These are phyloP conservation scores for Eufriesea mexicana DNA, from an alignment of 1,140 invertebrate species.

Conservation along the genomic window DNA sequence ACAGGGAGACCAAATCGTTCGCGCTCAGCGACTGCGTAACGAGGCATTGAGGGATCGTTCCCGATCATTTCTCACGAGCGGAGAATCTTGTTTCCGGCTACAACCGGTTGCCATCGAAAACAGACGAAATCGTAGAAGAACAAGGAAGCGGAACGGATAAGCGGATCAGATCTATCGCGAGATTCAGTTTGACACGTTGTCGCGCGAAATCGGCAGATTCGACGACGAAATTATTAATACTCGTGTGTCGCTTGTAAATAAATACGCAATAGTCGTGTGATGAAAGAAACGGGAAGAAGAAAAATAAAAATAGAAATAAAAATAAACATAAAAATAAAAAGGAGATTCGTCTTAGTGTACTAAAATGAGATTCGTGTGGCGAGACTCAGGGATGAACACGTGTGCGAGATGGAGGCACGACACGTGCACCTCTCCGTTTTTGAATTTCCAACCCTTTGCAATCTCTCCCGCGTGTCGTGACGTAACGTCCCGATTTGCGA, in stretches of 20 bases:
- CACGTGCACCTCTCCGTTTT: background rate
- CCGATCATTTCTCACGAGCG: conserved; percentile 25
- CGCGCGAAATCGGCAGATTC: background rate
- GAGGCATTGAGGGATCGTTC: conserved; percentile 49
- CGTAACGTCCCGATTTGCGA: background rate
- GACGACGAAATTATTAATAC: background rate
- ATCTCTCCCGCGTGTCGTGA: background rate
- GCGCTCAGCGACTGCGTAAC: background rate
- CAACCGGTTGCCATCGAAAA: conserved; percentile 35
- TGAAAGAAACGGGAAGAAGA: background rate
- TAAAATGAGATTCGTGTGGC: conserved; percentile 26
- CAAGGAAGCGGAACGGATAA: background rate
- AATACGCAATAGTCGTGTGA: conserved; percentile 8
- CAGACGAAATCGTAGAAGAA: conserved; percentile 20
- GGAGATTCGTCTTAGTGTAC: background rate
- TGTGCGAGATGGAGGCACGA: background rate
- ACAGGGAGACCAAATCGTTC: conserved; percentile 14
- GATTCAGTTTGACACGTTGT: background rate
- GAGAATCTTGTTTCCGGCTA: conserved; percentile 32
- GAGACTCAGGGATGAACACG: background rate
- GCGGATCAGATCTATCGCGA: conserved; percentile 12
- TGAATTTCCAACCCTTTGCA: conserved; percentile 8
- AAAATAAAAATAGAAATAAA: background rate
- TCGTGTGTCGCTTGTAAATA: conserved; percentile 17
- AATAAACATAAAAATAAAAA: too few species aligned